These are phyloP conservation scores for Drosophila parthenogenetica DNA, from an alignment of 2,888 invertebrate species.

Conservation along the genomic window DNA sequence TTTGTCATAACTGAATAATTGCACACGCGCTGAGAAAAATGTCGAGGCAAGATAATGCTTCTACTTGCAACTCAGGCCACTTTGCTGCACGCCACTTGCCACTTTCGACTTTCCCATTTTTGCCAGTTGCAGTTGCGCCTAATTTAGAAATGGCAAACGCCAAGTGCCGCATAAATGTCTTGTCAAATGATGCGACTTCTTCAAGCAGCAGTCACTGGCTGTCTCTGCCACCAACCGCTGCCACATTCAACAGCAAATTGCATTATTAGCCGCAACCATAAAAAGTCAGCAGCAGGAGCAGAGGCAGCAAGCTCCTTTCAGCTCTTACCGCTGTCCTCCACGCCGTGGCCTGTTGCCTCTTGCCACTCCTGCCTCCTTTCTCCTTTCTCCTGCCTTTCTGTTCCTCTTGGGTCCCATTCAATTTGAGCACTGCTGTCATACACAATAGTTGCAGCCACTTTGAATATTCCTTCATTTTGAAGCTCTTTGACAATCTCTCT, in stretches of 20 bases:
- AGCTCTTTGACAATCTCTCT: conserved; percentile 53
- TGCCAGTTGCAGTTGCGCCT: conserved; percentile 62
- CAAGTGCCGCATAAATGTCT: conserved; percentile 80
- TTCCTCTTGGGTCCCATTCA: conserved; percentile 61
- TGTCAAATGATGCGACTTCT: conserved; percentile 80
- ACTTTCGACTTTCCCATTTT: conserved; percentile 4
- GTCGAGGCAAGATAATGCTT: conserved; percentile 7
- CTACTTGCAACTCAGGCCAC: conserved; percentile 45
- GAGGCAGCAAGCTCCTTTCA: conserved; percentile 12
- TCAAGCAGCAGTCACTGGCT: conserved; percentile 39
- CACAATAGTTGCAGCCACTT: conserved; percentile 74
- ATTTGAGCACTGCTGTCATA: conserved; percentile 75
- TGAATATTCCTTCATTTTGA: conserved; percentile 63
- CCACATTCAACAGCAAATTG: conserved; percentile 67
- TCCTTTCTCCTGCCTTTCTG: background rate
- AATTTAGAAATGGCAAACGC: conserved; percentile 76
- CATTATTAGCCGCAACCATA: conserved; percentile 77
- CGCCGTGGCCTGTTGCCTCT: conserved; percentile 9
- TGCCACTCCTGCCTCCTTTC: background rate
- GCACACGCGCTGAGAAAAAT: conserved; percentile 42
- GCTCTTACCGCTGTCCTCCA: conserved; percentile 11
- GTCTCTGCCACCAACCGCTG: conserved; percentile 27
- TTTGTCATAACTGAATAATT: conserved; percentile 79
- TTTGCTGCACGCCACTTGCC: conserved; percentile 49
- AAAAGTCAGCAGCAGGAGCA: conserved; percentile 57